Conservation (phyloP, 2,113 vertebrate species). For the Panurus biarmicus region DNA sequence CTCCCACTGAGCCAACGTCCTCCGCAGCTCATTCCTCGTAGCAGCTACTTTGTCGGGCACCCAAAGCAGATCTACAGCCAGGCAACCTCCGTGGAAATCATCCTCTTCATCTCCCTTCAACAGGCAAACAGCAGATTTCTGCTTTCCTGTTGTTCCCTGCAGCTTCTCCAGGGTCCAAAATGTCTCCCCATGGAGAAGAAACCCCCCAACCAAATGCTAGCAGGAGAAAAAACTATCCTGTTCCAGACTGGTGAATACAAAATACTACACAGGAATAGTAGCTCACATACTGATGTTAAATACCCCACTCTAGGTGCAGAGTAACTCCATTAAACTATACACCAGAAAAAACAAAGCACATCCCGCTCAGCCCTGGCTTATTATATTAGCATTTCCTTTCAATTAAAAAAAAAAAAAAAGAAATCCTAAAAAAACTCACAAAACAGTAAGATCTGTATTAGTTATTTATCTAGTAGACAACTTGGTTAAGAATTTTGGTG, state of each 20-base stretch:
- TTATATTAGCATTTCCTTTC: not conserved
- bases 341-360: not conserved
- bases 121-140: not conserved
- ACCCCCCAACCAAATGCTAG: not conserved
- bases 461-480: not conserved
- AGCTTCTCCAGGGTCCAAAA: not conserved
- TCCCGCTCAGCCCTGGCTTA: not conserved
- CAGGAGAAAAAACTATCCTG: not conserved
- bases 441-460: not conserved
- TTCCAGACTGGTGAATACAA: not conserved
- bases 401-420: not conserved
- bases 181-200: not conserved
- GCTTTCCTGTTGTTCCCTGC: not conserved
- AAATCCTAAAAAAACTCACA: not conserved
- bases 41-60: not conserved
- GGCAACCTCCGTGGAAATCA: too few species aligned
- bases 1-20: not conserved
- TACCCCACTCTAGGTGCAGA: not conserved
- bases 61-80: not conserved
- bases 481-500: not conserved
- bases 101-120: not conserved
- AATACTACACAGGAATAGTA: not conserved
- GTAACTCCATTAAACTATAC: not conserved
- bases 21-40: not conserved
- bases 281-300: not conserved